Evolutionary conservation across 2,888 invertebrate species (phyloP).

Genomic region (Hyalella azteca): DNA sequence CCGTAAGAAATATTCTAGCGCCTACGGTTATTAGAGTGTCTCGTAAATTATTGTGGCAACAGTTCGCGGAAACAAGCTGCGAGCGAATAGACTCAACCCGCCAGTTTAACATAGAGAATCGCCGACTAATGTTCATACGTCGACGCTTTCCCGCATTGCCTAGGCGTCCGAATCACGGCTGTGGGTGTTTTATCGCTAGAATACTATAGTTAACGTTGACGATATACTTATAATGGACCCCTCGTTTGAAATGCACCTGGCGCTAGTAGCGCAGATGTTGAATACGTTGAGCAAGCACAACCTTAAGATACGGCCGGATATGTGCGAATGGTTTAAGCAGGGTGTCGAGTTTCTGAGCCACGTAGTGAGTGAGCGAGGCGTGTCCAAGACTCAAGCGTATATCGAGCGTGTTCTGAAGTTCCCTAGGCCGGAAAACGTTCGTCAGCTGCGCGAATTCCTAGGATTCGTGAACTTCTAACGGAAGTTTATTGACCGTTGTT

Average conservation of each 20-base stretch:
- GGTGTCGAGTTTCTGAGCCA: neutral
- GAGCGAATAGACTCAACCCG: no score
- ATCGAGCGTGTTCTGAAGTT: neutral
- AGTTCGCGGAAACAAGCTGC: no score
- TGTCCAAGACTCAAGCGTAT: neutral
- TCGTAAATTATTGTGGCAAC: no score
- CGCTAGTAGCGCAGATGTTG: neutral
- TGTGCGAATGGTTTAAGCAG: neutral
- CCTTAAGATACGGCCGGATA: neutral
- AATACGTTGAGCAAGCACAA: neutral
- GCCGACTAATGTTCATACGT: no score
- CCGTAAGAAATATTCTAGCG: no score
- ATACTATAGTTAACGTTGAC: neutral
- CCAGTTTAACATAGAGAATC: no score
- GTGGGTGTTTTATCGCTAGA: neutral
- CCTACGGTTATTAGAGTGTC: no score
- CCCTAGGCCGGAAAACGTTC: neutral
- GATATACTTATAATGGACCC: slow-evolving; percentile 4
- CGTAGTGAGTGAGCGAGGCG: neutral
- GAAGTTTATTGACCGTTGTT: neutral
- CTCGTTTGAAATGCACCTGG: neutral
- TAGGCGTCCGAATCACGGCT: no score
- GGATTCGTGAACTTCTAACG: slow-evolving; percentile 2
- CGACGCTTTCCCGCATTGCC: no score
- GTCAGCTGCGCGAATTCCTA: neutral